Base-by-base conservation (phyloP, 1,140 invertebrate species). In the Dolichoris vasculosae region DNA sequence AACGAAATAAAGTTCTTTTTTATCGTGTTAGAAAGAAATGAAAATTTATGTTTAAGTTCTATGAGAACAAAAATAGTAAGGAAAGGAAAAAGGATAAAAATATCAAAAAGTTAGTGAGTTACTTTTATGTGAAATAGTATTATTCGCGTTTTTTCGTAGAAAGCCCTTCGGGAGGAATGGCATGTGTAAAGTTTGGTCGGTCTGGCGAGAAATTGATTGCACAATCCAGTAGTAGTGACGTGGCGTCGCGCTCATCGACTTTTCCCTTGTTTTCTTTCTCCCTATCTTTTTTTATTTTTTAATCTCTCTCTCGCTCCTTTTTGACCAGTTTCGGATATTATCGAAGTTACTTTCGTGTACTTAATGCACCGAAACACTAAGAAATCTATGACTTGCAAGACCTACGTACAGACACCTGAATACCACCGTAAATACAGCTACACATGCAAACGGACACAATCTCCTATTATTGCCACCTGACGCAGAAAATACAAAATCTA, bases 161-260 rank as follows among this genome's bases (percentile, higher is more conserved):
- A 82, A 71, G 67, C n/a, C 30, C 76, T 63, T 55, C 32, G 7
- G 0, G 17, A 23, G 1, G 26, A 38, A 46, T 26, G 23, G 2
- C n/a, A 32, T 15, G 69, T 38, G 30, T 20, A 59, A 75, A 83
- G 46, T 82, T 75, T 51, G 51, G 32, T 40, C 32, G 35, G 48
- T 73, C 75, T 63, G 32, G 76, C 64, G 64, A 80, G 77, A 85
- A 85, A 85, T 85, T 82, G 84, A 85, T 85, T 85, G 78, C 75
- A 79, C 46, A 82, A 51, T 38, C 35, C 43, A 26, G 23, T 48
- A 43, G 46, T 67, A 48, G 71, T 64, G 48, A 76, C 46, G 67
- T 79, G 63, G 38, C 73, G 73, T 38, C 82, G 55, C 35, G 35
- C 26, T 38, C 46, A 59, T 76, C 82, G 15, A 75, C 48, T 63